Conservation (phyloP, 2,113 vertebrate species). For the Bubo bubo region DNA sequence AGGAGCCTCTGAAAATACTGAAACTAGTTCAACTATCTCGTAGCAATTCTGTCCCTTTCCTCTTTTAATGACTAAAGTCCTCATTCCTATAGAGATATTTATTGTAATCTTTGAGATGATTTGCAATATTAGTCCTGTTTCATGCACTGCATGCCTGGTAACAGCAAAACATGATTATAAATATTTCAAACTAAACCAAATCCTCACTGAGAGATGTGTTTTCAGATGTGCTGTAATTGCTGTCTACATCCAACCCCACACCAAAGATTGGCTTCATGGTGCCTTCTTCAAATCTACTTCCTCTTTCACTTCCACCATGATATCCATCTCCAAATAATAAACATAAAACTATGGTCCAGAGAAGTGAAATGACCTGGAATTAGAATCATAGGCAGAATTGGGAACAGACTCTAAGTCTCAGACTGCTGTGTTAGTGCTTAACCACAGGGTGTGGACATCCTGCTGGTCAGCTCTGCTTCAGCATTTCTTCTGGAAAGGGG, state of each 20-base stretch:
- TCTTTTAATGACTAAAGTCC: not conserved
- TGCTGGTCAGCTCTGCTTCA: not conserved
- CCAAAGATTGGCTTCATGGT: not conserved
- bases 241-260: accelerated
- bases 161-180: not conserved
- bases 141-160: not conserved
- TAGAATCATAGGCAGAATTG: not conserved
- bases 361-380: not conserved
- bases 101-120: not conserved
- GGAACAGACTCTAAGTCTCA: not conserved
- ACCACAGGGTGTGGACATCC: not conserved
- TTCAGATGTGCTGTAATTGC: not conserved
- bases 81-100: not conserved
- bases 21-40: not conserved
- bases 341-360: not conserved
- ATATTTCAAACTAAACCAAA: not conserved
- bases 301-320: not conserved
- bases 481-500: not conserved
- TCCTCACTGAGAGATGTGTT: not conserved
- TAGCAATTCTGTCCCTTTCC: not conserved
- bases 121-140: not conserved
- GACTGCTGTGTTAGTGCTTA: not conserved
- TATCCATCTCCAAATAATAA: not conserved
- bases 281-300: not conserved
- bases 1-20: not conserved